Base-by-base conservation (phyloP, 2,888 invertebrate genomes). In the Disparrhopalites patrizii region DNA sequence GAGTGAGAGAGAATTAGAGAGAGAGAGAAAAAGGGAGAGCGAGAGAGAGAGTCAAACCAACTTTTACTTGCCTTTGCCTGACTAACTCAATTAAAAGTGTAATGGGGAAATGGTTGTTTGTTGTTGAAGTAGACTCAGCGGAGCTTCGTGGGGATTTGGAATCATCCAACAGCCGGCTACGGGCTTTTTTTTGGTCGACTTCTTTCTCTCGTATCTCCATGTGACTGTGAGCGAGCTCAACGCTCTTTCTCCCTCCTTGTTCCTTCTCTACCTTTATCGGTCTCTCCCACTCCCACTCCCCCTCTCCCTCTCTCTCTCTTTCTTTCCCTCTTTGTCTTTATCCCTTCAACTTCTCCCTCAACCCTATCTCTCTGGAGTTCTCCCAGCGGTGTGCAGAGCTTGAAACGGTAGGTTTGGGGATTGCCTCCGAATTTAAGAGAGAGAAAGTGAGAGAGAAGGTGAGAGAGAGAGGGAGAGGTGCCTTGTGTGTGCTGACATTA, bases 31-130 rank as follows among this genome's bases (percentile, higher is more conserved):
- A n/a, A n/a, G n/a, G n/a, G n/a, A 57, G 57, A 57, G 36, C 5
- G 43, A 60, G 55, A 52, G 40, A 56, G 54, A 63, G 56, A 57
- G 38, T 56, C 30, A 58, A 27, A 18, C 58, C 38, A 58, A 64
- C 71, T 69, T 65, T 57, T 55, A 68, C 68, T 68, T 71, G 68
- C 68, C 66, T 70, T 64, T 70, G 67, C 70, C 74, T 74, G 64
- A 56, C 64, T 57, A 74, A 74, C 74, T 74, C 74, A 74, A 74
- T 74, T 74, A 74, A 73, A 73, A 72, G 62, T 58, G 58, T 58
- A 58, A 58, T 58, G 47, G 58, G 58, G 18, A 58, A 58, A 58
- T 43, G 58, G 47, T 47, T 58, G 58, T 58, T 43, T 58, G 58
- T 52, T 52, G 52, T 58, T 58, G 47, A 58, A 58, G 43, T 58